Conservation (phyloP, 1,140 invertebrate species). For the Heliconius congener region DNA sequence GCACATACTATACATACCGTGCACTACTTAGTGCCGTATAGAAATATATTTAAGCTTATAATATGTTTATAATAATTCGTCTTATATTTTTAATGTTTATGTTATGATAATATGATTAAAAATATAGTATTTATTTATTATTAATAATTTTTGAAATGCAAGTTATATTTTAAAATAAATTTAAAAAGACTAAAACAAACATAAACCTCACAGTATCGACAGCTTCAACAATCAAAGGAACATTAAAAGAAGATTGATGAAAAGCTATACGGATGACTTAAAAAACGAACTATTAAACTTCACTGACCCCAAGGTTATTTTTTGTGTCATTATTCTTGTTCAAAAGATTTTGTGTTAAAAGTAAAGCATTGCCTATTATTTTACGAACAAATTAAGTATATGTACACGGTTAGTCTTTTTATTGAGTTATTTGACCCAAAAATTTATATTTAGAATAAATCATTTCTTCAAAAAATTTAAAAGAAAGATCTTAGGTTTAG, state of each 20-base stretch:
- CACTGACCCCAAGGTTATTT: neutral
- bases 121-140: too few relatives aligned
- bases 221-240: neutral
- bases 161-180: neutral
- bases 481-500: too few relatives aligned
- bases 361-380: too few relatives aligned
- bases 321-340: neutral
- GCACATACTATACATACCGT: slow-evolving; percentile 2
- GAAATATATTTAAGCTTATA: neutral
- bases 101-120: too few relatives aligned
- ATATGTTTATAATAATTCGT: too few relatives aligned
- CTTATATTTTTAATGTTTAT: too few relatives aligned
- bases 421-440: too few relatives aligned
- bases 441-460: too few relatives aligned
- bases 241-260: neutral
- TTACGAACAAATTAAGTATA: too few relatives aligned
- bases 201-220: neutral
- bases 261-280: neutral
- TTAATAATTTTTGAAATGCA: too few relatives aligned
- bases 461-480: too few relatives aligned
- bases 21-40: slow-evolving; percentile 3
- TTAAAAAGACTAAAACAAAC: neutral
- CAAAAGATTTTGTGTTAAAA: neutral
- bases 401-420: too few relatives aligned
- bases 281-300: neutral